Base-by-base conservation (phyloP, 2,888 invertebrate genomes). In the Drosophila tanythrix region DNA sequence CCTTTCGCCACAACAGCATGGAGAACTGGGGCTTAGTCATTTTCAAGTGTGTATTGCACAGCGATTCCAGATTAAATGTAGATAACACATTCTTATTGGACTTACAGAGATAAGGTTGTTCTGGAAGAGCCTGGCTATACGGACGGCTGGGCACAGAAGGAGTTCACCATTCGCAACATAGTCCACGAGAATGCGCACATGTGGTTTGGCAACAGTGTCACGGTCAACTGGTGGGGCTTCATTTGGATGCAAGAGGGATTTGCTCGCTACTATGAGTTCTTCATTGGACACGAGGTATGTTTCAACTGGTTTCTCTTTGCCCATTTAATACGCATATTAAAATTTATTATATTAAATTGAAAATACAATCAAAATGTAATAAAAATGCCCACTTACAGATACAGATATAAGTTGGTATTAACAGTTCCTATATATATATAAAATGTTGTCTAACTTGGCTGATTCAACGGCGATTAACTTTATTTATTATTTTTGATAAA, bases 21-120 rank as follows among this genome's bases (percentile, higher is more conserved):
- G 97, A 97, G 91, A 98, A 98, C 90, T 98, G 98, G 97, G 98
- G 98, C 1, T 93, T 98, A 8, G 94, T 97, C 10, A 97, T 96
- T 6, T 98, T 96, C 93, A 95, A 95, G 96, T 96, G 92, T 96
- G 91, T 94, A 94, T 2, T 7, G 7, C 13, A 25, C 3, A 4
- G 13, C 21, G 7, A 46, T 25, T 46, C 15, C 7, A 8, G 7
- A 25, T 3, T 8, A 38, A 18, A 18, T 38, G 18, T 18, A 18
- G 38, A 8, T 46, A 46, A 46, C 25, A 21, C 13, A 46, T 7
- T 15, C 3, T 46, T 3, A 8, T 25, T 46, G 35, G 15, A 7
- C 0, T 13, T 51, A 29, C 10, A 92, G 93, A 46, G 74, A 90
- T 48, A 81, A 77, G 13, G 90, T 89, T 0, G 60, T 92, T 5